These are phyloP conservation scores for Sebastiscus albofasciatus DNA, from an alignment of 2,797 vertebrate genomes.

Conservation along the genomic window DNA sequence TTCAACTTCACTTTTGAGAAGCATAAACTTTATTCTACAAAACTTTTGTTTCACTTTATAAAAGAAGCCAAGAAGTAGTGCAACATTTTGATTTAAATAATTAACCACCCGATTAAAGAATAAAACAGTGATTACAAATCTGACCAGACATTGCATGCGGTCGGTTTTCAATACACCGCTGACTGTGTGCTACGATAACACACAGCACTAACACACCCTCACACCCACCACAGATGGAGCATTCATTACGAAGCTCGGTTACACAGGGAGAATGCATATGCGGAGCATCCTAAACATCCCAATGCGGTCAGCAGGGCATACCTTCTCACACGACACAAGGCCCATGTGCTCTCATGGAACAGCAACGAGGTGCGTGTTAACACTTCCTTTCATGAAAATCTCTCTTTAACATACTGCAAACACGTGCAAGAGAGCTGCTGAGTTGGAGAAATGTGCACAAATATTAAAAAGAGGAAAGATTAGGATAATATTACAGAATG, in stretches of 20 bases:
- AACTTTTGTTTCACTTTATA: background rate
- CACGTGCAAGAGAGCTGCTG: background rate
- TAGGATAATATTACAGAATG: background rate
- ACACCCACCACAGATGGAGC: slow-evolving; percentile 66
- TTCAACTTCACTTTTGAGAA: background rate
- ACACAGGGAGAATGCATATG: slow-evolving; percentile 66
- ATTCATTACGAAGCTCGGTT: slow-evolving; percentile 76
- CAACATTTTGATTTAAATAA: background rate
- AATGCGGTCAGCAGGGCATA: slow-evolving; percentile 50
- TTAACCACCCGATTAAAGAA: background rate
- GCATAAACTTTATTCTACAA: background rate
- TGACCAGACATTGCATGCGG: background rate
- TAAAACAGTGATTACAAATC: background rate
- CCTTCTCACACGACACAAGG: slow-evolving; percentile 44
- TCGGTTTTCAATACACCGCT: background rate
- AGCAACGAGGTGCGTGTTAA: background rate
- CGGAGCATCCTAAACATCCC: slow-evolving; percentile 66
- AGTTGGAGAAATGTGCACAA: background rate
- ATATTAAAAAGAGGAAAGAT: background rate
- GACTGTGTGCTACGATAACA: slow-evolving; percentile 6
- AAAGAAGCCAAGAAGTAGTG: background rate
- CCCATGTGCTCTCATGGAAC: slow-evolving; percentile 17
- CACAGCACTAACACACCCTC: slow-evolving; percentile 25
- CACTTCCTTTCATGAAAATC: background rate
- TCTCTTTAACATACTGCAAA: background rate